Base-by-base conservation (phyloP, 2,113 vertebrate genomes). In the Oxyruncus cristatus region DNA sequence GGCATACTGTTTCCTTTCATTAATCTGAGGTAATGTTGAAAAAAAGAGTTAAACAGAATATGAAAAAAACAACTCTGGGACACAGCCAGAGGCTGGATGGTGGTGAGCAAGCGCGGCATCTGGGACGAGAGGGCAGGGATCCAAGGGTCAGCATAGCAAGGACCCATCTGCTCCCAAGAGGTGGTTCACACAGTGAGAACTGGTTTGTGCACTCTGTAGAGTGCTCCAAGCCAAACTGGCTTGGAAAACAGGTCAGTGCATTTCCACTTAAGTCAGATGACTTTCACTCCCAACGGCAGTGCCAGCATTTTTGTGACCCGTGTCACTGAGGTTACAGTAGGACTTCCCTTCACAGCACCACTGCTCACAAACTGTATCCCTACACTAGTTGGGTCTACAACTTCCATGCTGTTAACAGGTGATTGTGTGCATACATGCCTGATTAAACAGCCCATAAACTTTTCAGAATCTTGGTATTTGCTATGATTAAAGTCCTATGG, bases 101-200 rank as follows among this genome's bases (percentile, higher is more conserved):
- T 3, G 1, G 14, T 0, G 1, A 86, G 18, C 1, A 1, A 21
- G 23, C 24, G 14, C 0, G 0, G 52, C 39, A 52, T 5, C 0
- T 0, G 27, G 23, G 33, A 61, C 15, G 15, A 0, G 1, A 30
- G 14, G 0, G 0, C 23, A 20, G 12, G n/a, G 30, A 12, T 41
- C 18, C 0, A 2, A 39, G n/a, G n/a, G 3, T 53, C 28, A 12
- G n/a, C 1, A 0, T n/a, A n/a, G 13, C 0, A 0, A 65, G 35
- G 28, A 58, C 52, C 44, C 0, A 0, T 87, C 62, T 91, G 66
- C 56, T 91, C n/a, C 73, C 5, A 2, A 0, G 0, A 26, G 22
- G 66, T 1, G 1, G 26, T 50, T 77, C 10, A 1, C n/a, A 72
- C 5, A 6, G 13, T 8, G 1, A 24, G 3, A 92, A 93, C 85